A percentile compares a stretch with the other conserved stretches of the same genome.
Evolutionary conservation across 2,888 invertebrate genomes (phyloP).

Genomic region (Synergus umbraculus): DNA sequence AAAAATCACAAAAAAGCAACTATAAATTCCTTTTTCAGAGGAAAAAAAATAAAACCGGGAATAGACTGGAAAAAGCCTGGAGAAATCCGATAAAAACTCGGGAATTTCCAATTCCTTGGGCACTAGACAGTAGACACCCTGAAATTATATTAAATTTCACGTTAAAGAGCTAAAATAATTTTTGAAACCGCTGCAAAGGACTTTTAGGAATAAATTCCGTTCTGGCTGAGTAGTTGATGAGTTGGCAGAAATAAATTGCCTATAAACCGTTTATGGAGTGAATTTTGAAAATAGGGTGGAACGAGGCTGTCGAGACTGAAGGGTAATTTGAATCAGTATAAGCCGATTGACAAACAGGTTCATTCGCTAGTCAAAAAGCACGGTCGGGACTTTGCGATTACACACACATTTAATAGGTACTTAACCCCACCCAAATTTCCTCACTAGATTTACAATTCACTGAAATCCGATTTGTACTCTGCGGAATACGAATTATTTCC

Average conservation of each 20-base stretch:
- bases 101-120: too few species aligned
- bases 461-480: background rate
- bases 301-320: conserved; percentile 43
- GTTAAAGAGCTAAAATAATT: too few species aligned
- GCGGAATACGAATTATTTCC: background rate
- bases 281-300: conserved; percentile 53
- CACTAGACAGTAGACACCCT: too few species aligned
- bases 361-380: conserved; percentile 15
- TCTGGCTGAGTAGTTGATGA: background rate
- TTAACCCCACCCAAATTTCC: background rate
- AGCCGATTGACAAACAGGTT: conserved; percentile 57
- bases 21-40: too few species aligned
- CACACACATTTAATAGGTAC: conserved; percentile 26
- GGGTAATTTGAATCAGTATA: conserved; percentile 47
- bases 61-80: too few species aligned
- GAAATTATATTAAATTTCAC: too few species aligned
- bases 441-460: conserved; percentile 11
- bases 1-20: too few species aligned
- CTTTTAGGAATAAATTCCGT: background rate
- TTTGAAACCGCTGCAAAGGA: background rate
- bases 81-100: too few species aligned
- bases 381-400: conserved; percentile 45
- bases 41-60: too few species aligned
- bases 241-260: conserved; percentile 50
- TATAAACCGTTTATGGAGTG: conserved; percentile 50